These are phyloP conservation scores for Cheilosia variabilis DNA, from an alignment of 2,888 invertebrate genomes.

Conservation along the genomic window DNA sequence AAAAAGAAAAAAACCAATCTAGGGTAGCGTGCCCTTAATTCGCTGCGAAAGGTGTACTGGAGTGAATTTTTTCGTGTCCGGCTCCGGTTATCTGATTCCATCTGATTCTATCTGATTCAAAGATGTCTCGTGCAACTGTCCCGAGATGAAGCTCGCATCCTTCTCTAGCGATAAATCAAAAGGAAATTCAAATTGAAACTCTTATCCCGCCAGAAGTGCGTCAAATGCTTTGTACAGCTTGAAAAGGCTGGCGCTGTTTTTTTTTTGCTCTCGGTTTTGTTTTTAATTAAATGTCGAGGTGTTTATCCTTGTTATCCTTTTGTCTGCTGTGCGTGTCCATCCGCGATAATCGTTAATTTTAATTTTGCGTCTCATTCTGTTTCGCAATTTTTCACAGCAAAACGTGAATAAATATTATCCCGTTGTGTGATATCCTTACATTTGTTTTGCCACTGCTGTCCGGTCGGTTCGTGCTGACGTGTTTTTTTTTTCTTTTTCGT, in stretches of 20 bases:
- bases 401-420: conserved; percentile 35
- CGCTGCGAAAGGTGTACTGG: conserved; percentile 1
- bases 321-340: conserved; percentile 58
- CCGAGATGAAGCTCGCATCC: conserved; percentile 53
- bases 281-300: conserved; percentile 66
- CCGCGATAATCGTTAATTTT: conserved; percentile 50
- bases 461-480: not conserved
- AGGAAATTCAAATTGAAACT: conserved; percentile 4
- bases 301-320: conserved; percentile 40
- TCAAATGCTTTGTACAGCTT: conserved; percentile 4
- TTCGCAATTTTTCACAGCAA: conserved; percentile 22
- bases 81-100: conserved; percentile 18
- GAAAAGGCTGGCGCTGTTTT: conserved; percentile 34
- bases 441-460: conserved; percentile 23
- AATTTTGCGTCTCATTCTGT: conserved; percentile 41
- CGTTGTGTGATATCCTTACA: conserved; percentile 47
- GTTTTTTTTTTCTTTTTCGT: not conserved
- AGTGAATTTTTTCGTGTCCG: conserved; percentile 6
- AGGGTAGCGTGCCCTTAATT: conserved; percentile 21
- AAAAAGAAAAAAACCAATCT: conserved; percentile 13
- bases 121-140: conserved; percentile 42
- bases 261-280: no score
- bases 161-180: conserved; percentile 13
- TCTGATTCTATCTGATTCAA: conserved; percentile 26
- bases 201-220: conserved; percentile 19